Conservation (phyloP, 1,140 invertebrate species). For the Cydia pomonella region DNA sequence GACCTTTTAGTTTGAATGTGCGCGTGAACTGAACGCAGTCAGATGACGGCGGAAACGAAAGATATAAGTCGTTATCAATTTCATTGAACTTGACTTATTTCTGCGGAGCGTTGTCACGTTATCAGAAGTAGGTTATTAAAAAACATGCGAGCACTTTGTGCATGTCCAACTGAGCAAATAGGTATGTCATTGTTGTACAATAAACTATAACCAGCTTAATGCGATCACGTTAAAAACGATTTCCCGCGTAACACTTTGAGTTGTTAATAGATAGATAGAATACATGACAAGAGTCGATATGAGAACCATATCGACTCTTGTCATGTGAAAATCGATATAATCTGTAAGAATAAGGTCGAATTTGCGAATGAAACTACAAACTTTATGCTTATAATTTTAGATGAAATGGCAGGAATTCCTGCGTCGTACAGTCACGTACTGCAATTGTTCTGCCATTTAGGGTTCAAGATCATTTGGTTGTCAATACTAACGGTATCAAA, state of each 20-base stretch:
- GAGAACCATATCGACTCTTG: too few species aligned
- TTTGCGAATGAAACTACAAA: neutral
- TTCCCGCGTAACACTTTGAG: too few species aligned
- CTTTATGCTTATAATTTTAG: neutral
- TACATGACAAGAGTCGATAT: too few species aligned
- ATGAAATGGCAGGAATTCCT: neutral
- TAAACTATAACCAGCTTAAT: too few species aligned
- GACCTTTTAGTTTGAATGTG: too few species aligned
- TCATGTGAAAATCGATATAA: neutral
- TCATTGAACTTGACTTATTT: slow-evolving; percentile 19
- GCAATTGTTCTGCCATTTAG: too few species aligned
- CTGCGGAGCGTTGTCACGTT: slow-evolving; percentile 11
- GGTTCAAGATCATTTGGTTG: too few species aligned
- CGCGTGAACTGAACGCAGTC: neutral
- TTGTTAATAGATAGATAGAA: too few species aligned
- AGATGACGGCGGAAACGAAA: neutral
- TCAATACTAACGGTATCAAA: too few species aligned
- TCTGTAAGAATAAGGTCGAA: neutral
- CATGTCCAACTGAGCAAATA: neutral
- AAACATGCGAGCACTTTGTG: neutral
- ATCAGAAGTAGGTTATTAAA: neutral
- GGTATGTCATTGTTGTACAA: too few species aligned
- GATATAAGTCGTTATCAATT: slow-evolving; percentile 13
- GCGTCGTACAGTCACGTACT: too few species aligned
- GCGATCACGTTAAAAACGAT: too few species aligned